A percentile compares a stretch with the other conserved stretches of the same genome.
Evolutionary conservation across 2,797 vertebrate genomes (phyloP).

Genomic region (Nasua narica): DNA sequence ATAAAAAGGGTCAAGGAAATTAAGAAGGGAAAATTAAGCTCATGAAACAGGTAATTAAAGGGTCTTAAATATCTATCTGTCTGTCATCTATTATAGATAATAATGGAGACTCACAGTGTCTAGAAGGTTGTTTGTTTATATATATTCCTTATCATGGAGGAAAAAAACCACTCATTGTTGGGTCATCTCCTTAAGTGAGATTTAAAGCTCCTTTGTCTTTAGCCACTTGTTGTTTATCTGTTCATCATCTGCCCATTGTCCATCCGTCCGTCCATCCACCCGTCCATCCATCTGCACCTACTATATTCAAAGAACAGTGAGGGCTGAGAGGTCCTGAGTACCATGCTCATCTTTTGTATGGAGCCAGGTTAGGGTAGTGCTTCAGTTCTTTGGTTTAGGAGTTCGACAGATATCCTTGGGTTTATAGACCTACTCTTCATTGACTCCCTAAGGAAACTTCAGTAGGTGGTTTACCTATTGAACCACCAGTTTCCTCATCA

Average conservation of each 20-base stretch:
- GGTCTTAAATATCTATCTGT: not conserved
- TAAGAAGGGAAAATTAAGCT: slow-evolving; percentile 39
- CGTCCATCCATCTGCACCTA: not conserved
- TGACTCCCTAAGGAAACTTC: not conserved
- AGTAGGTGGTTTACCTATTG: not conserved
- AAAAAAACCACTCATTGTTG: not conserved
- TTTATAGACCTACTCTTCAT: not conserved
- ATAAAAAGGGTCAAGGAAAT: slow-evolving; percentile 13
- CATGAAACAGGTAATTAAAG: not conserved
- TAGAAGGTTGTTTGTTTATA: slow-evolving; percentile 10
- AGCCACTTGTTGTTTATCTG: not conserved
- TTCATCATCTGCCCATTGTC: not conserved
- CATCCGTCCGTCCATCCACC: not conserved
- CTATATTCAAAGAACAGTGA: not conserved
- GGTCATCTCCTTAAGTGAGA: not conserved
- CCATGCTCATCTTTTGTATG: not conserved
- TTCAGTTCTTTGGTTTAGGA: not conserved
- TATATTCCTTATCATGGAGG: not conserved
- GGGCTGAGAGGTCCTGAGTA: not conserved
- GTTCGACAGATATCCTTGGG: not conserved
- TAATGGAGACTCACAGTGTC: not conserved
- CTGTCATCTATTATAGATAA: not conserved
- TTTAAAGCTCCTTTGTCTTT: not conserved
- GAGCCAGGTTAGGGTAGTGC: not conserved
- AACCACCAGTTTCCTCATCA: not conserved